Evolutionary conservation across 23 tunicate species (phyloP), one percentile per base, ranked within the genome.

Genomic region (Halocynthia aurantium): DNA sequence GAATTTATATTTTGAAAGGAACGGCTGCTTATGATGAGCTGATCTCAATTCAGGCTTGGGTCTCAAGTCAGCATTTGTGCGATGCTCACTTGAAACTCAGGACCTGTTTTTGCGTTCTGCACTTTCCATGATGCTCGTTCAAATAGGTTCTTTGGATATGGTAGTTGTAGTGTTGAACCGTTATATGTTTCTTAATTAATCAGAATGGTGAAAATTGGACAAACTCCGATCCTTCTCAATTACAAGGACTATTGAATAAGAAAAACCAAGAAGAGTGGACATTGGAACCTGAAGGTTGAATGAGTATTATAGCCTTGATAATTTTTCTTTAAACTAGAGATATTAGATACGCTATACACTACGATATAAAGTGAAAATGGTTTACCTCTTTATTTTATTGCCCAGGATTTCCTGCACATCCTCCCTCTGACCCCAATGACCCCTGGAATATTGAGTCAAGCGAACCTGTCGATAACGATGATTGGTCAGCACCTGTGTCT

Each of bases 41-140:
- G 22, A 65, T 51, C 18, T 7, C 85, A 58, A 8, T 75, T 22
- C 85, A 81, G 96, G 84, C 80, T 69, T 89, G 96, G 49, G 85
- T 63, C 81, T 76, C 88, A 84, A 89, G 96, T 55, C 52, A 51
- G 57, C 22, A 22, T 61, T 51, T 13, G 17, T 44, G 10, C n/a
- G 22, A 51, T 7, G 78, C 82, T 89, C 96, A 89, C 96, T 89
- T 89, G 96, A 89, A 89, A 89, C 96, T 87, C 96, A 89, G 96
- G 96, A 89, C 96, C 96, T 89, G 96, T 85, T 83, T 88, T 44
- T 50, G 88, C 51, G 64, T 7, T 68, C 6, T 65, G 73, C 60
- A 22, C 68, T 50, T 40, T 84, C 87, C 44, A 31, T 31, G 44
- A 31, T 31, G 44, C 44, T 31, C 44, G 44, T 31, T 31, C 44